Evolutionary conservation across 2,888 invertebrate species (phyloP).

Genomic region (Exocentrus adspersus): DNA sequence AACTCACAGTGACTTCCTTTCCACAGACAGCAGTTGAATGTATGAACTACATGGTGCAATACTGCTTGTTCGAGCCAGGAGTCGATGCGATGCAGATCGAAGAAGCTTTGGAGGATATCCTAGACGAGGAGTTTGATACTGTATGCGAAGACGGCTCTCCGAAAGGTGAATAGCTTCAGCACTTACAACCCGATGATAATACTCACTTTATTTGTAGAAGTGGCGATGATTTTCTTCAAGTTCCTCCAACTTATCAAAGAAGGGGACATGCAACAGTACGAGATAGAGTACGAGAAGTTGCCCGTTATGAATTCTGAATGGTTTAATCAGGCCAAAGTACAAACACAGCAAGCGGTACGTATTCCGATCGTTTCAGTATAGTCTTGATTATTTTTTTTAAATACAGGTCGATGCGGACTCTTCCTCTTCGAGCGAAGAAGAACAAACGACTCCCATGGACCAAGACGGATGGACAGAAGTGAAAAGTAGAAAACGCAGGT

Average conservation of each 20-base stretch:
- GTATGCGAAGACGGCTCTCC: constrained; percentile 78
- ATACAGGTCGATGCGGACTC: constrained; percentile 28
- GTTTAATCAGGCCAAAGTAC: constrained; percentile 41
- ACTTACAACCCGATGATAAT: too few species aligned
- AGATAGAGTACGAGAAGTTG: constrained; percentile 69
- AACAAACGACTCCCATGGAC: constrained; percentile 52
- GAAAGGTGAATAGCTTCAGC: constrained; percentile 65
- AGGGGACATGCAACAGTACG: constrained; percentile 68
- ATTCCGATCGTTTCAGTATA: too few species aligned
- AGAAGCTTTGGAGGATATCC: constrained; percentile 74
- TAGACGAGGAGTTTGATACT: constrained; percentile 80
- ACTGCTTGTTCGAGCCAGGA: constrained; percentile 68
- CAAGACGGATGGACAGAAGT: constrained; percentile 78
- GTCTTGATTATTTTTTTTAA: too few species aligned
- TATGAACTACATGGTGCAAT: constrained; percentile 72
- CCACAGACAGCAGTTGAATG: constrained; percentile 72
- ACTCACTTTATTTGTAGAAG: constrained; percentile 65
- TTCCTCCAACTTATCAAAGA: constrained; percentile 69
- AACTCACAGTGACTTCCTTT: not conserved
- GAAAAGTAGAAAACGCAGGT: constrained; percentile 58
- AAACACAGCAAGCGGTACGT: constrained; percentile 26
- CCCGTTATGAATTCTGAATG: constrained; percentile 66
- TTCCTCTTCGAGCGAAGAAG: constrained; percentile 37
- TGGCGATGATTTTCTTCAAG: constrained; percentile 68
- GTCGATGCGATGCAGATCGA: constrained; percentile 70